Base-by-base conservation (phyloP, 2,797 vertebrate genomes). In the Steatocranus sp. region DNA sequence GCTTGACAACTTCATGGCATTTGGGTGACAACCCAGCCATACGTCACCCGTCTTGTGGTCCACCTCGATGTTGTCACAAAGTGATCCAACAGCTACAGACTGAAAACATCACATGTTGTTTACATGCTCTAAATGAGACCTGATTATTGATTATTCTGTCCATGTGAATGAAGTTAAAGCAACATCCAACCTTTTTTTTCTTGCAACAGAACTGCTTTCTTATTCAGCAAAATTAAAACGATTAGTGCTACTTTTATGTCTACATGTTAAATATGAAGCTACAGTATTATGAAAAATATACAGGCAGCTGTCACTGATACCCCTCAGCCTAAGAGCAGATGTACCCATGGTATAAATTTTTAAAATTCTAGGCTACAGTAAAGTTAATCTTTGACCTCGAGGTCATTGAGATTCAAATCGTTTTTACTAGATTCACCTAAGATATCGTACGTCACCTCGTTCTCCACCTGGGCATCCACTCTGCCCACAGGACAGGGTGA, bases 11-110 rank as follows among this genome's bases (percentile, higher is more conserved):
- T 97, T 97, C 88, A 93, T 87, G 15, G 48, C 93, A 20, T 97
- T 95, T 38, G 97, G 96, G 85, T 97, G 96, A 88, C 97, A 97
- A 34, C 97, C 97, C 17, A 87, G 56, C 96, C 97, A 98, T 68
- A 98, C 5, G 68, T 98, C 97, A 36, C 96, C 97, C 2, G 96
- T 97, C 68, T 48, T 89, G 81, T 89, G 94, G 81, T 98, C 97
- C 48, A 98, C 78, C 46, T 93, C 96, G 15, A 98, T 92, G 89
- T 98, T 98, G 91, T 98, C 97, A 0, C 95, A 87, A 15, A 97
- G 80, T 0, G 96, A 96, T 56, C 96, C 97, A 80, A 97, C 91
- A 10, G 94, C 92, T 70, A 98, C 88, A 0, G 84, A 94, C 97
- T 98, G 85, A 46, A 56, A 76, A 82, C 23, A 86, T 23, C 8